phyloP scores from a whole-genome alignment of 2,797 vertebrate species.

The Trichosurus vulpecula region DNA sequence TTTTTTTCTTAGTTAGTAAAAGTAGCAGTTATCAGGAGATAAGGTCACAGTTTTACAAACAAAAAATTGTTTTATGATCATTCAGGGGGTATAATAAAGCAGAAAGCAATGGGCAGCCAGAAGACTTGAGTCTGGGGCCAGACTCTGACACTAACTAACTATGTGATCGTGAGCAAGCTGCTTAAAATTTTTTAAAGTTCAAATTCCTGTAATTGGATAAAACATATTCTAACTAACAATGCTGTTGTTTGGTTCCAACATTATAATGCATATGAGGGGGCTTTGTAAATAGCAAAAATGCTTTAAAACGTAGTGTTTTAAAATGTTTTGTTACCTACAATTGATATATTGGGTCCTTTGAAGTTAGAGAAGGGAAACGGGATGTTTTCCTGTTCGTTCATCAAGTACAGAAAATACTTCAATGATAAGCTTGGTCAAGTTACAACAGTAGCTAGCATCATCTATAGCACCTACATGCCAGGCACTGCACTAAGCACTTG shows the following conservation, averaged over 20 bases:
- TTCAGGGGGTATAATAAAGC: background rate
- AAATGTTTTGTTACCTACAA: background rate
- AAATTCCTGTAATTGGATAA: slow-evolving; percentile 24
- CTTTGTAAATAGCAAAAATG: slow-evolving; percentile 4
- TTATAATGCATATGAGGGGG: background rate
- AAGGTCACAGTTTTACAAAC: background rate
- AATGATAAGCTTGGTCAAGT: background rate
- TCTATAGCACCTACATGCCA: background rate
- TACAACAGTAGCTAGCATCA: background rate
- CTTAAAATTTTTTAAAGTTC: background rate
- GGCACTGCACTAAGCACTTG: background rate
- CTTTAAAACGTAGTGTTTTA: background rate
- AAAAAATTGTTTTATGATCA: background rate
- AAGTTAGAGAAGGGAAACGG: background rate
- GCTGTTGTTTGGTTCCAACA: slow-evolving; percentile 18
- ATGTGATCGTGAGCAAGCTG: slow-evolving; percentile 15
- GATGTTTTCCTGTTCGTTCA: background rate
- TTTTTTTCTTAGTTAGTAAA: background rate
- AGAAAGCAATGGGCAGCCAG: background rate
- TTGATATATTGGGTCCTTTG: background rate
- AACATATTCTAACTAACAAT: background rate
- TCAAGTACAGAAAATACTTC: background rate
- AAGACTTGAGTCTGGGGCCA: background rate
- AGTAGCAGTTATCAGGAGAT: background rate
- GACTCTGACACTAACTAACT: background rate